Evolutionary conservation across 2,888 invertebrate species (phyloP).

Genomic region (Noctua comes): DNA sequence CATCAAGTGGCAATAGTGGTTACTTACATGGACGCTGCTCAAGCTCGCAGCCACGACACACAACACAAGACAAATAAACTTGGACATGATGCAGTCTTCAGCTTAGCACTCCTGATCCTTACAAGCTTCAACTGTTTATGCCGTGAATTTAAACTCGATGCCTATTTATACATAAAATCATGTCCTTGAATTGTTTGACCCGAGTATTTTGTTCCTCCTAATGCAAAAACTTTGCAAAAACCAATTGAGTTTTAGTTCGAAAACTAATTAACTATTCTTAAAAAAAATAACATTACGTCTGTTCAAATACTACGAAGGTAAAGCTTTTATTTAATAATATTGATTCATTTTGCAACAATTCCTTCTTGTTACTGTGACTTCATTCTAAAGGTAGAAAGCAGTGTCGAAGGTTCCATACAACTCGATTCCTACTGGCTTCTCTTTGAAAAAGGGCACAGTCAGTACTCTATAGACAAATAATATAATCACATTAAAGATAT

Average conservation of each 20-base stretch:
- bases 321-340: not conserved
- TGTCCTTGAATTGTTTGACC: conserved; percentile 21
- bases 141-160: not conserved
- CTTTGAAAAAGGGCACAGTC: no score
- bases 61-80: conserved; percentile 32
- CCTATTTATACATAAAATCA: conserved; percentile 27
- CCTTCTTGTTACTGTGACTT: not conserved
- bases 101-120: conserved; percentile 9
- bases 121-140: conserved; percentile 23
- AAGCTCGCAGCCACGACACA: conserved; percentile 41
- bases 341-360: not conserved
- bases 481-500: no score
- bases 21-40: conserved; percentile 47
- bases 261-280: not conserved
- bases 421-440: no score
- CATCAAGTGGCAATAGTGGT: not conserved
- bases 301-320: not conserved
- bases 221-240: conserved; percentile 11
- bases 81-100: conserved; percentile 40
- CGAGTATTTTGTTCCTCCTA: not conserved
- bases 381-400: not conserved
- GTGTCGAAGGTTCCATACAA: no score
- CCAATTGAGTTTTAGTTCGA: not conserved
- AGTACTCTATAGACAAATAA: no score
- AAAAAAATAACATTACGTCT: not conserved